These are phyloP conservation scores for Phymorhynchus buccinoides DNA, from an alignment of 1,140 invertebrate species.

Conservation along the genomic window DNA sequence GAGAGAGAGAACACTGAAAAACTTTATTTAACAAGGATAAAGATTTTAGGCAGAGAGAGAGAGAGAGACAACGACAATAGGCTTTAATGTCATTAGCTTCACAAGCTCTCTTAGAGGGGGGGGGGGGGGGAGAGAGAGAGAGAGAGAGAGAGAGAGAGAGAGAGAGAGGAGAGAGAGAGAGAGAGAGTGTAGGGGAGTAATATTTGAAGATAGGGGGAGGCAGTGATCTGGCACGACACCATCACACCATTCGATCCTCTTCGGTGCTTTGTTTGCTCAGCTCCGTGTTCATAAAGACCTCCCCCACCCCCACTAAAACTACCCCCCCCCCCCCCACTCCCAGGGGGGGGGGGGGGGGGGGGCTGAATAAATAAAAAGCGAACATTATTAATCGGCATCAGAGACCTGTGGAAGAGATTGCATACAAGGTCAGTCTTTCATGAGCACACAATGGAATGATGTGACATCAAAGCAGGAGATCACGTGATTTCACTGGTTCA, in stretches of 20 bases:
- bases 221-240: background rate
- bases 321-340: background rate
- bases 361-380: too few species aligned
- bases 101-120: too few species aligned
- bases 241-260: background rate
- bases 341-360: too few species aligned
- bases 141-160: background rate
- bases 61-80: too few species aligned
- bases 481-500: background rate
- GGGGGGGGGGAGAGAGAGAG: background rate
- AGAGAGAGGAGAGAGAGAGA: background rate
- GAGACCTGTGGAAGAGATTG: background rate
- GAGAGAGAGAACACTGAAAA: too few species aligned
- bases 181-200: too few species aligned
- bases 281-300: background rate
- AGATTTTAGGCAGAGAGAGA: too few species aligned
- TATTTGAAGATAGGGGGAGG: too few species aligned
- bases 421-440: too few species aligned
- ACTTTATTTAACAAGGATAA: too few species aligned
- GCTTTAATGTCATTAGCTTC: too few species aligned
- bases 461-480: background rate
- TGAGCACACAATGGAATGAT: background rate
- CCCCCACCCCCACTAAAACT: background rate
- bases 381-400: background rate
- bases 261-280: background rate